Conservation (phyloP, 2,888 invertebrate genomes). For the Lapara coniferarum region DNA sequence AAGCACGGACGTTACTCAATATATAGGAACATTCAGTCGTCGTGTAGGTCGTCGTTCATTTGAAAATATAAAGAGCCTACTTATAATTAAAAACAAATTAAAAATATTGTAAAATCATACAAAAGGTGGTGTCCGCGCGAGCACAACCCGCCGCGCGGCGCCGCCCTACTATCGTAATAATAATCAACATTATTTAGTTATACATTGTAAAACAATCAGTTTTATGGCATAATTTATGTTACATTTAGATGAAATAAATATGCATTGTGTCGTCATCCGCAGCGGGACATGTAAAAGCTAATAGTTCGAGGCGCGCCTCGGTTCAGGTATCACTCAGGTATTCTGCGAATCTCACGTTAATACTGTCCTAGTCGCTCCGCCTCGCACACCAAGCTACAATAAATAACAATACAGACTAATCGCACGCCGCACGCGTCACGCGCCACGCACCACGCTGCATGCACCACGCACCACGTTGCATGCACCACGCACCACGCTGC, state of each 20-base stretch:
- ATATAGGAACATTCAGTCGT: conserved; percentile 68
- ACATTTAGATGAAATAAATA: conserved; percentile 68
- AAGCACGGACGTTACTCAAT: conserved; percentile 56
- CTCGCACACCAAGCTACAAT: conserved; percentile 18
- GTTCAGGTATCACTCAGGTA: conserved; percentile 10
- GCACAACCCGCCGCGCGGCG: conserved; percentile 49
- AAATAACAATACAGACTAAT: conserved; percentile 18
- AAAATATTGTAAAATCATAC: conserved; percentile 55
- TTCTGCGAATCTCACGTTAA: conserved; percentile 32
- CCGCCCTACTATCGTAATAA: conserved; percentile 47
- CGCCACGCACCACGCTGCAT: not conserved
- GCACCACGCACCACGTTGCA: not conserved
- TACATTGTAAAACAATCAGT: conserved; percentile 69
- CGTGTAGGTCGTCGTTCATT: conserved; percentile 58
- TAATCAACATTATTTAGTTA: conserved; percentile 65
- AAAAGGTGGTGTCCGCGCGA: conserved; percentile 55
- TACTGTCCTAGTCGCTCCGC: conserved; percentile 36
- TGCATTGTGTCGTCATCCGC: conserved; percentile 54
- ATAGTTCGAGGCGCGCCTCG: not conserved
- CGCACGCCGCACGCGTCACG: not conserved
- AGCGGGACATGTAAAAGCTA: conserved; percentile 25
- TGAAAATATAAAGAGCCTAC: conserved; percentile 55
- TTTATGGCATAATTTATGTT: conserved; percentile 74
- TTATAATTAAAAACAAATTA: conserved; percentile 53
- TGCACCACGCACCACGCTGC: not conserved